Conservation (phyloP, 2,797 vertebrate species). For the Rhinogobio ventralis region DNA sequence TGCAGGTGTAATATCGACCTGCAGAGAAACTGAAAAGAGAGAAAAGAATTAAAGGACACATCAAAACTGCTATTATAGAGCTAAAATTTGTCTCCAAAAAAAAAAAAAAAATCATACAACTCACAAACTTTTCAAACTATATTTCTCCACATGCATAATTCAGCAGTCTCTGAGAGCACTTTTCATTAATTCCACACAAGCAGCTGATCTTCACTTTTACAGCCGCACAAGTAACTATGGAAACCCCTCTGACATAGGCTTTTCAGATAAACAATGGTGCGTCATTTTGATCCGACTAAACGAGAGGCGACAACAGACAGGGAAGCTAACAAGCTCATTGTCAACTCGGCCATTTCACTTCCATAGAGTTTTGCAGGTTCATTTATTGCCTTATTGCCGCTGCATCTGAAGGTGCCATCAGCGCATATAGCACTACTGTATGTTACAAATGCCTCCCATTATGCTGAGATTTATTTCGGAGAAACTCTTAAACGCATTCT, state of each 20-base stretch:
- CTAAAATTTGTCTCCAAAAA: neutral
- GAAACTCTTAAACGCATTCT: neutral
- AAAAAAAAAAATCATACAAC: neutral
- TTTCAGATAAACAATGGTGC: constrained; percentile 28
- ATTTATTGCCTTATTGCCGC: constrained; percentile 14
- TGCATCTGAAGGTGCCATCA: neutral
- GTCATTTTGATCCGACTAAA: constrained; percentile 40
- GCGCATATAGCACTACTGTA: constrained; percentile 3
- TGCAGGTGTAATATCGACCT: constrained; percentile 93
- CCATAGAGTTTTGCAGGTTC: constrained; percentile 17
- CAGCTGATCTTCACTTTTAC: constrained; percentile 44
- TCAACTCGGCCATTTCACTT: constrained; percentile 29
- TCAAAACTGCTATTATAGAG: neutral
- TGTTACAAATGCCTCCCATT: constrained; percentile 23
- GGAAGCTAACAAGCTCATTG: constrained; percentile 35
- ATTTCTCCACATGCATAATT: constrained; percentile 48
- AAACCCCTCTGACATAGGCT: constrained; percentile 46
- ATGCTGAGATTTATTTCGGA: constrained; percentile 15
- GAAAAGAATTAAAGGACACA: constrained; percentile 15
- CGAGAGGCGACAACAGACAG: constrained; percentile 30
- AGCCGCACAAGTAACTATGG: constrained; percentile 50
- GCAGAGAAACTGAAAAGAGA: constrained; percentile 84
- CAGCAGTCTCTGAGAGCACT: constrained; percentile 41
- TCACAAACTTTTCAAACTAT: constrained; percentile 23
- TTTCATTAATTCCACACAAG: constrained; percentile 54